Conservation (phyloP, 2,888 invertebrate species). For the Nemapogon koenigi region DNA sequence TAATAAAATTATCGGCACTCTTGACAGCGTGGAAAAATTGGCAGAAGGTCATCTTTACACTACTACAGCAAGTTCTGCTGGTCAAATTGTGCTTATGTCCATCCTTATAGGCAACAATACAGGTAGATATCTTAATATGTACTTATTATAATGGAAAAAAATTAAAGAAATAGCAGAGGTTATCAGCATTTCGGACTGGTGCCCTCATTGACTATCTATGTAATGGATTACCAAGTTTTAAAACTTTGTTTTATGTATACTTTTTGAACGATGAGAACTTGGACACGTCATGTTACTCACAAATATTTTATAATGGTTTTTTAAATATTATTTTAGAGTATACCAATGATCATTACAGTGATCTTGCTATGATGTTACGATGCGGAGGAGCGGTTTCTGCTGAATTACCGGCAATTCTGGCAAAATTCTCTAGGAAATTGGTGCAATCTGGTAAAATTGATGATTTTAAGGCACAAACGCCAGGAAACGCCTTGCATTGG, state of each 20-base stretch:
- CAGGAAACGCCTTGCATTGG: conserved; percentile 64
- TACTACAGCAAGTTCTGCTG: conserved; percentile 52
- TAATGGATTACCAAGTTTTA: no score
- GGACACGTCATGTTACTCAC: no score
- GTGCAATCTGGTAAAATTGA: conserved; percentile 40
- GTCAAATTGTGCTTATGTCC: conserved; percentile 62
- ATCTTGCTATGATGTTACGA: conserved; percentile 72
- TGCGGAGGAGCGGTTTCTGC: conserved; percentile 78
- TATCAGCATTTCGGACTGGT: no score
- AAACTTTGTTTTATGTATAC: no score
- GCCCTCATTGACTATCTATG: no score
- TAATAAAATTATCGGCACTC: conserved; percentile 27
- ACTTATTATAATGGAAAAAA: no score
- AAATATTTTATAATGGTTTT: no score
- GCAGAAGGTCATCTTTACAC: conserved; percentile 42
- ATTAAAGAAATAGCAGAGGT: no score
- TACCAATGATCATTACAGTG: conserved; percentile 69
- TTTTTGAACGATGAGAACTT: no score
- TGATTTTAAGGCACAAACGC: conserved; percentile 51
- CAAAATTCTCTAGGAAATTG: conserved; percentile 47
- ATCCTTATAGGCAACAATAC: conserved; percentile 54
- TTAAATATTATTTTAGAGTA: conserved; percentile 68
- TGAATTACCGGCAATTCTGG: conserved; percentile 69
- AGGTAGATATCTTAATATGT: no score
- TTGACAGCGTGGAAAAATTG: conserved; percentile 24